Evolutionary conservation across 2,797 vertebrate genomes (phyloP).

Genomic region (Choloepus didactylus): DNA sequence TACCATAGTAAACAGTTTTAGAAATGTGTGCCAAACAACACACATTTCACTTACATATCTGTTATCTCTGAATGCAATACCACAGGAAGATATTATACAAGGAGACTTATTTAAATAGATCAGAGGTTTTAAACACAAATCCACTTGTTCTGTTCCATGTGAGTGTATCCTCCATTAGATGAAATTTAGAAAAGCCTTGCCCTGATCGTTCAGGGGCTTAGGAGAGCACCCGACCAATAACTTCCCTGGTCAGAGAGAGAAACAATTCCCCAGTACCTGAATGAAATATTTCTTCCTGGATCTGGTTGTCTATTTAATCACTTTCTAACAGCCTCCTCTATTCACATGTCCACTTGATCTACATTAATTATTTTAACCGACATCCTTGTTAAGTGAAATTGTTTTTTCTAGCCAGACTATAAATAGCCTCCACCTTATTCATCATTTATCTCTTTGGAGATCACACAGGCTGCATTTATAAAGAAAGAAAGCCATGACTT

Average conservation of each 20-base stretch:
- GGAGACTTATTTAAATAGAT: neutral
- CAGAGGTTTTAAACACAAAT: neutral
- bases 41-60: neutral
- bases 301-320: constrained; percentile 62
- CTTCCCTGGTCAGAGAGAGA: neutral
- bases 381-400: constrained; percentile 82
- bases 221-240: neutral
- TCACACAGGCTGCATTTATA: constrained; percentile 49
- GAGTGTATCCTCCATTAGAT: neutral
- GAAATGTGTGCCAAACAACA: neutral
- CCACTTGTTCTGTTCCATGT: neutral
- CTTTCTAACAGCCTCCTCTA: constrained; percentile 68
- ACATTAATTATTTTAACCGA: constrained; percentile 82
- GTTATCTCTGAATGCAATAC: neutral
- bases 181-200: neutral
- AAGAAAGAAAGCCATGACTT: neutral
- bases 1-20: neutral
- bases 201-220: neutral
- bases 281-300: constrained; percentile 54
- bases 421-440: constrained; percentile 69
- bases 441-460: constrained; percentile 76
- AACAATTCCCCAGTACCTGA: constrained; percentile 21
- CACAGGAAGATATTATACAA: neutral
- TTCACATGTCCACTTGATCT: constrained; percentile 76
- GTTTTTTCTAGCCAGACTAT: constrained; percentile 48